Evolutionary conservation across 1,140 invertebrate genomes (phyloP), one percentile per base, ranked within the genome.

Genomic region (Pseudomyrmex cubaensis): DNA sequence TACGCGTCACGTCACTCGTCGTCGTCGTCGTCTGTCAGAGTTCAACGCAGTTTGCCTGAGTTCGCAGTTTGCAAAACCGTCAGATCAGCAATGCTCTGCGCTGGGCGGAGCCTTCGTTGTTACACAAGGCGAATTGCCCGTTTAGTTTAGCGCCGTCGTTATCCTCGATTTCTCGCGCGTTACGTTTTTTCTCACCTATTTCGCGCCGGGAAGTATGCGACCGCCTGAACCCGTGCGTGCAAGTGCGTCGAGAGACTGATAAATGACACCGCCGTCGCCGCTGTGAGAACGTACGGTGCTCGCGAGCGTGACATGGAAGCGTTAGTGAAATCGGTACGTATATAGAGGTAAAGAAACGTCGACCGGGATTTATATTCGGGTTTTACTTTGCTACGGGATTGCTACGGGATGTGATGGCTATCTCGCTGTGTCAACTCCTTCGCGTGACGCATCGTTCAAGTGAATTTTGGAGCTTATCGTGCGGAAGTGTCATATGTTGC

Each of bases 251-350:
- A 22, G 0, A 25, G 20, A 8, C 12, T 72, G 44, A 80, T 61
- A 80, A 80, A 70, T 80, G 66, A 59, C 35, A 46, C 64, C 54
- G 17, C 52, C 70, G 35, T 15, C 46, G 17, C 17, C 15, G 35
- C 35, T 20, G 70, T 44, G 57, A 63, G 52, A 75, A 80, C 73
- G 69, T 12, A 80, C 69, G 67, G 64, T 82, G 56, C 35, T 35
- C 74, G 74, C 83, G 70, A 69, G 67, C 83, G 84, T 85, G 84
- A 90, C 70, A 91, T 91, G 90, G 88, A 91, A 77, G 76, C 67
- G 63, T 64, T 66, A 73, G 84, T 73, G 85, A 91, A 90, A 90
- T 90, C 85, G 90, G 90, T 91, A 90, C 80, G 90, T 91, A 87
- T 25, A 35, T 35, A 35, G 35, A 35, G 54, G 56, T n/a, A 67